phyloP scores from a whole-genome alignment of 2,113 vertebrate genomes.

The Ammodytes marinus region DNA sequence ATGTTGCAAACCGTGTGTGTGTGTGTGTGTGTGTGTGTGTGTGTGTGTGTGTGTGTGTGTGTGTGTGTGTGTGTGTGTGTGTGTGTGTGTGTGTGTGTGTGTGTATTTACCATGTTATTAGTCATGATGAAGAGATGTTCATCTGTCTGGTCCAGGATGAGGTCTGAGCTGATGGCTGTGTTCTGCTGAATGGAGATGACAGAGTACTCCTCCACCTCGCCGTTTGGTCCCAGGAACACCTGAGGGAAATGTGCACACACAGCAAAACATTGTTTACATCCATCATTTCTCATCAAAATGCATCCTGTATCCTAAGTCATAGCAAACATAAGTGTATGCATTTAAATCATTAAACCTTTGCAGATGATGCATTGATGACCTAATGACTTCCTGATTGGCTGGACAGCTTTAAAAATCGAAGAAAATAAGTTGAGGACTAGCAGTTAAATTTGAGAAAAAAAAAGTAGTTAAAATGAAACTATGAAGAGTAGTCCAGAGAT shows the following conservation, averaged over 20 bases:
- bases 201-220: constrained; percentile 87
- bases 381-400: too few relatives aligned
- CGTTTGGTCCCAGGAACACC: constrained; percentile 91
- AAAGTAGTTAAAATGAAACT: too few relatives aligned
- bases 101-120: constrained; percentile 86
- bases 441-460: too few relatives aligned
- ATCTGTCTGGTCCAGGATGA: constrained; percentile 90
- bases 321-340: too few relatives aligned
- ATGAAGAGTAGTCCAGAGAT: too few relatives aligned
- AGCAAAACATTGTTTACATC: neutral
- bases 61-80: neutral
- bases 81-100: neutral
- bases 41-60: constrained; percentile 6
- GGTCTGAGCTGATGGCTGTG: constrained; percentile 89
- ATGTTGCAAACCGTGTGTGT: neutral
- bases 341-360: too few relatives aligned
- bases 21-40: constrained; percentile 7
- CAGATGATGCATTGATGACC: too few relatives aligned
- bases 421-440: too few relatives aligned
- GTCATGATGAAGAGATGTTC: constrained; percentile 96
- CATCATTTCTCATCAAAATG: too few relatives aligned
- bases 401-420: too few relatives aligned
- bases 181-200: constrained; percentile 88
- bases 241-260: constrained; percentile 62
- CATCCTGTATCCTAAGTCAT: too few relatives aligned